A percentile compares a stretch with the other conserved stretches of the same genome.
phyloP scores from a whole-genome alignment of 2,888 invertebrate genomes.

The Xanthia icteritia region DNA sequence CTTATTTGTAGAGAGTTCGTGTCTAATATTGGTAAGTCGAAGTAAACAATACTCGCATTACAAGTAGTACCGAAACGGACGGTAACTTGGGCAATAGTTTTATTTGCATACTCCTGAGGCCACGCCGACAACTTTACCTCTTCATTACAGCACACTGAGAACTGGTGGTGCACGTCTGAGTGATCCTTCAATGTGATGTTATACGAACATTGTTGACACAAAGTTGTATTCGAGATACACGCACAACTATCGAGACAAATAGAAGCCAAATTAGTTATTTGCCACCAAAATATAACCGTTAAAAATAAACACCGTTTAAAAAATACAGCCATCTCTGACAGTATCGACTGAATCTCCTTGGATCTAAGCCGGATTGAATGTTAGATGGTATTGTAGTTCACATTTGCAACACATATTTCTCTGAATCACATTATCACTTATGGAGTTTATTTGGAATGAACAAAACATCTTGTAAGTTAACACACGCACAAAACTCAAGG shows the following conservation, averaged over 20 bases:
- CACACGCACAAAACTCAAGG: constrained; percentile 81
- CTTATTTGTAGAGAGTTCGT: constrained; percentile 78
- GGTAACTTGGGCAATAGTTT: constrained; percentile 79
- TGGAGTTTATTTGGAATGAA: constrained; percentile 73
- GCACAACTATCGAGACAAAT: constrained; percentile 80
- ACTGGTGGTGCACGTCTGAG: constrained; percentile 71
- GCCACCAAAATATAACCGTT: constrained; percentile 81
- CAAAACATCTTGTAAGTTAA: constrained; percentile 82
- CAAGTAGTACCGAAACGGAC: constrained; percentile 76
- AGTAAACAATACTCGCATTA: constrained; percentile 76
- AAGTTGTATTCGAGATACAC: constrained; percentile 75
- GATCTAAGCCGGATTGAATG: constrained; percentile 84
- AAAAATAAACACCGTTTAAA: constrained; percentile 81
- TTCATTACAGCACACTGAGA: constrained; percentile 81
- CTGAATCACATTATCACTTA: constrained; percentile 76
- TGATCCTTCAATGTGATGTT: constrained; percentile 81
- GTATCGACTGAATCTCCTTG: constrained; percentile 59
- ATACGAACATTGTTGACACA: constrained; percentile 82
- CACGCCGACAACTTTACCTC: constrained; percentile 71
- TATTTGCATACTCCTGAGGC: constrained; percentile 78
- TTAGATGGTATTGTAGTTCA: constrained; percentile 79
- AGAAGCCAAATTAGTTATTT: constrained; percentile 79
- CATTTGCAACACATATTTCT: constrained; percentile 76
- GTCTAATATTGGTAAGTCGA: constrained; percentile 78
- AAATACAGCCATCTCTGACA: constrained; percentile 83